Conservation (phyloP, 2,113 vertebrate genomes). For the Gavialis gangeticus region DNA sequence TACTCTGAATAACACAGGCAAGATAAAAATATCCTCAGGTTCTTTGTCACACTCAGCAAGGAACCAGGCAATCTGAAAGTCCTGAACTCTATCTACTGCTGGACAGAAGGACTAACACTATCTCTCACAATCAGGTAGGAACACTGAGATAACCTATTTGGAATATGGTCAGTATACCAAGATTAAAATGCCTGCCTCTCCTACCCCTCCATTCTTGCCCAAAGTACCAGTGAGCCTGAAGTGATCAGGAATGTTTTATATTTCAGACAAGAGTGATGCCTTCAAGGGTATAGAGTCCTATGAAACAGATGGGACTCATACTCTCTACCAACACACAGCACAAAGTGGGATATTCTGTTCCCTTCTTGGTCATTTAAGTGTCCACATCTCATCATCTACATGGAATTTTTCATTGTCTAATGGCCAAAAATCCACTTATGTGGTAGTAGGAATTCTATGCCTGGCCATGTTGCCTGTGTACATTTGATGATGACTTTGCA, state of each 20-base stretch:
- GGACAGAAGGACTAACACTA: background rate
- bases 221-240: accelerated
- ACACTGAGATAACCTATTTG: accelerated
- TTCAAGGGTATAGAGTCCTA: background rate
- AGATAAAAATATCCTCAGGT: background rate
- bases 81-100: accelerated
- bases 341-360: too few species aligned
- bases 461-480: too few species aligned
- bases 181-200: background rate
- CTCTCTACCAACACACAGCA: background rate
- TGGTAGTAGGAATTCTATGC: too few species aligned
- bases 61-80: background rate
- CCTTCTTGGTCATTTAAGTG: too few species aligned
- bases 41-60: background rate
- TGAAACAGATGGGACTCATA: background rate
- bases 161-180: background rate
- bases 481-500: too few species aligned
- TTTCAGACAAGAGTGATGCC: background rate
- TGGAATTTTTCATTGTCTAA: too few species aligned
- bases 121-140: background rate
- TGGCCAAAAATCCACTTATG: too few species aligned
- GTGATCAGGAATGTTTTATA: accelerated
- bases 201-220: background rate
- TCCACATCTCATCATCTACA: too few species aligned
- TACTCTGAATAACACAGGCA: background rate